Base-by-base conservation (phyloP, 2,797 vertebrate genomes). In the Alcedo quadribrachys region DNA sequence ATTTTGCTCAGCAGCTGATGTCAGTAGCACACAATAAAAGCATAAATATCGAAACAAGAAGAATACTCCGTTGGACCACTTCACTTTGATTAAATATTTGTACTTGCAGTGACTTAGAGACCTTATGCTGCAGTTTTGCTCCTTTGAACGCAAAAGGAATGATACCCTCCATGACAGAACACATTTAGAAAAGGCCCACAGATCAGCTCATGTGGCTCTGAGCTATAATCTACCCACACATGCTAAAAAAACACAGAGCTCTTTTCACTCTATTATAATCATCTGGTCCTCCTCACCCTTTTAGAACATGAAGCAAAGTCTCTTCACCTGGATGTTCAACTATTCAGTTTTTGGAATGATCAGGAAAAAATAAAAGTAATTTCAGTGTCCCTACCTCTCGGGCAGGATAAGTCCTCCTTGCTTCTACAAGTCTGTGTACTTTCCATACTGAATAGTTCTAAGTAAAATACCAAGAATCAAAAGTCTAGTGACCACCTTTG, bases 121-220 rank as follows among this genome's bases (percentile, higher is more conserved):
- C 42, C 8, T 84, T 81, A 45, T 16, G 43, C 35, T 90, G 50
- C 48, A 32, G 28, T 71, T 70, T 89, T 74, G 5, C 27, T 80
- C 37, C 62, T 79, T 70, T 74, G 43, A 90, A 77, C 37, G 37
- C 27, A 32, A 90, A 85, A 92, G 2, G 2, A 90, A 42, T 92
- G 65, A 54, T 84, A 80, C 10, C 11, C 21, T 87, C 50, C 50
- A 42, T 51, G 54, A 65, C 54, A 82, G 27, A 82, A 77, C n/a
- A 30, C 80, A 89, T 89, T 92, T 89, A 91, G 92, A 90, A 92
- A 90, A 87, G 75, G 75, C 65, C 83, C 37, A 71, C 50, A 65
- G 75, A 91, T 82, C 53, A 86, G 48, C 51, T 93, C 28, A 78
- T 86, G 87, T 67, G 60, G 60, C 74, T 94, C 57, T 90, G 60